Conservation (phyloP, 1,140 invertebrate genomes). For the Bombus superbus region DNA sequence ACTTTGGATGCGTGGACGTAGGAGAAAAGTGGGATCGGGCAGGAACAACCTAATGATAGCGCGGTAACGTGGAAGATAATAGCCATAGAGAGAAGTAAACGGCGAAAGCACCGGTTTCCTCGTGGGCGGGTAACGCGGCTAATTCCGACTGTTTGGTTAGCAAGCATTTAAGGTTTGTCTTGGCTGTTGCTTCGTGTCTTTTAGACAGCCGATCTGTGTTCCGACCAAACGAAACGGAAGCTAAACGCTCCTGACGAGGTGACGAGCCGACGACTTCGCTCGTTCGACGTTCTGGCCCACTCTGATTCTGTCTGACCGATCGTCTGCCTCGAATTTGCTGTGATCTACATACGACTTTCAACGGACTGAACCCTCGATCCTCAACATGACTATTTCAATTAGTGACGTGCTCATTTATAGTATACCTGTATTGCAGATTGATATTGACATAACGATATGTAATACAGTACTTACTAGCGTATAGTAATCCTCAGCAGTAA, state of each 20-base stretch:
- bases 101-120: conserved; percentile 70
- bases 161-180: conserved; percentile 83
- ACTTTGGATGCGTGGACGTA: neutral
- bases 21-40: conserved; percentile 25
- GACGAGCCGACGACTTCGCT: conserved; percentile 75
- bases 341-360: neutral
- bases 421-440: no score
- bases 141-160: conserved; percentile 83
- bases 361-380: neutral
- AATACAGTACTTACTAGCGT: no score
- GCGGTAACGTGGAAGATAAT: conserved; percentile 60
- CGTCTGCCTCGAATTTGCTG: neutral
- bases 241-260: conserved; percentile 75
- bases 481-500: no score
- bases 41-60: conserved; percentile 13
- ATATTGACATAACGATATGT: no score
- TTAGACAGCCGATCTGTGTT: conserved; percentile 83
- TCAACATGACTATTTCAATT: neutral
- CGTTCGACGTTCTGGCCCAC: conserved; percentile 26
- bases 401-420: no score
- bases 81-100: conserved; percentile 75
- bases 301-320: neutral
- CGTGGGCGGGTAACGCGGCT: conserved; percentile 79
- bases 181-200: conserved; percentile 82
- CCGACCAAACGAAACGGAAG: conserved; percentile 81